These are phyloP conservation scores for Laspeyria flexula DNA, from an alignment of 2,888 invertebrate genomes.

Conservation along the genomic window DNA sequence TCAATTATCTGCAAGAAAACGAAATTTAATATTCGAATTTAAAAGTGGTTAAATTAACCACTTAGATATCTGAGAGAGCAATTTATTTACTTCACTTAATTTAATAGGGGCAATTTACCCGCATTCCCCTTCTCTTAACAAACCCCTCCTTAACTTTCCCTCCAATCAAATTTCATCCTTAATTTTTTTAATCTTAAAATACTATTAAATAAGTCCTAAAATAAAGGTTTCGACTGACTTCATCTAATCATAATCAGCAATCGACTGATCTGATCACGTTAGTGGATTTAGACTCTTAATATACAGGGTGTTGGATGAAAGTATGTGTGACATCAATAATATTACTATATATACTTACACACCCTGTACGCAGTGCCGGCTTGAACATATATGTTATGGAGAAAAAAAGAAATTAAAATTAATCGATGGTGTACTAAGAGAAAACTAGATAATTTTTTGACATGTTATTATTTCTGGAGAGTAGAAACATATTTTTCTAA, in stretches of 20 bases:
- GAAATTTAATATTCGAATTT: no score
- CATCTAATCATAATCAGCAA: constrained; percentile 45
- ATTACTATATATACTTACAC: constrained; percentile 21
- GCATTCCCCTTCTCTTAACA: no score
- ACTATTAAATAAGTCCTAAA: constrained; percentile 43
- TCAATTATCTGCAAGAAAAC: no score
- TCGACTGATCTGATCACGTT: constrained; percentile 51
- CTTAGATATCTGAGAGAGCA: no score
- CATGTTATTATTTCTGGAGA: neutral
- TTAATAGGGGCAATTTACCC: no score
- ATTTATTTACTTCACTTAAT: no score
- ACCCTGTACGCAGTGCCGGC: constrained; percentile 34
- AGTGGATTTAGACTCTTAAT: constrained; percentile 38
- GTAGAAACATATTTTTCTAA: no score
- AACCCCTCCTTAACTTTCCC: no score
- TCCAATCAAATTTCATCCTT: no score
- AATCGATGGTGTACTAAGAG: neutral
- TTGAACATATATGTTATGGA: neutral
- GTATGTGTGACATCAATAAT: constrained; percentile 24
- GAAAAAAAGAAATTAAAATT: neutral
- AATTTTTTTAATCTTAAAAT: neutral
- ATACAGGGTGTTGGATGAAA: constrained; percentile 30
- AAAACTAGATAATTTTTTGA: neutral
- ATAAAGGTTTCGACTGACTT: constrained; percentile 54
- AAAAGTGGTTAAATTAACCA: no score